These are phyloP conservation scores for Lethenteron camtschaticum DNA, from an alignment of 2,113 vertebrate genomes.

Conservation along the genomic window DNA sequence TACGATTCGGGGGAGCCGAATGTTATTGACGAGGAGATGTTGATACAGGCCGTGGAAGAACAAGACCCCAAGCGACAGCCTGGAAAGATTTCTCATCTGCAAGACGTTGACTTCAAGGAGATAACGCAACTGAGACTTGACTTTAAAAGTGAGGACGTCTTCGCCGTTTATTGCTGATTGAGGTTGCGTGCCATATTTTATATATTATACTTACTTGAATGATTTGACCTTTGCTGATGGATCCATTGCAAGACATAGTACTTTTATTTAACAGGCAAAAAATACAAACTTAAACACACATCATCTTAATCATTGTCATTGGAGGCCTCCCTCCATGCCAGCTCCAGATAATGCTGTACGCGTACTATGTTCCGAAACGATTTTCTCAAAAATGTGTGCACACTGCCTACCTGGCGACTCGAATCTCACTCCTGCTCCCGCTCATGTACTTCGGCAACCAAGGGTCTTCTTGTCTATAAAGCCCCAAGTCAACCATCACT, in stretches of 20 bases:
- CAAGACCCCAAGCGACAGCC: conserved; percentile 24
- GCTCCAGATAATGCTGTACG: too few relatives aligned
- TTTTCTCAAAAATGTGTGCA: too few relatives aligned
- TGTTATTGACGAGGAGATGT: conserved; percentile 34
- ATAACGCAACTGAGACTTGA: conserved; percentile 35
- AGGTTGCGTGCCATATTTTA: conserved; percentile 15
- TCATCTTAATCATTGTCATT: conserved; percentile 1
- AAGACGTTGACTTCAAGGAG: conserved; percentile 26
- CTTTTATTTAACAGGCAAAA: background rate
- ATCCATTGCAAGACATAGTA: conserved; percentile 11
- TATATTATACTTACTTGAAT: too few relatives aligned
- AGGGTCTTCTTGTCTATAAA: too few relatives aligned
- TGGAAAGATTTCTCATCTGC: conserved; percentile 17
- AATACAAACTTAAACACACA: background rate
- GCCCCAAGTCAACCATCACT: too few relatives aligned
- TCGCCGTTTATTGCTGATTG: conserved; percentile 10
- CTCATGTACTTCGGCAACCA: too few relatives aligned
- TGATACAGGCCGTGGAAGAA: conserved; percentile 31
- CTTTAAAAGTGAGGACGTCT: conserved; percentile 35
- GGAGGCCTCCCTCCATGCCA: too few relatives aligned
- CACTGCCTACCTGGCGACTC: too few relatives aligned
- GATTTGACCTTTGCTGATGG: background rate
- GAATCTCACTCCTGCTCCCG: too few relatives aligned
- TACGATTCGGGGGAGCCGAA: conserved; percentile 20
- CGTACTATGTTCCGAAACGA: too few relatives aligned